Evolutionary conservation across 2,113 vertebrate species (phyloP).

Genomic region (Megaceryle torquata): DNA sequence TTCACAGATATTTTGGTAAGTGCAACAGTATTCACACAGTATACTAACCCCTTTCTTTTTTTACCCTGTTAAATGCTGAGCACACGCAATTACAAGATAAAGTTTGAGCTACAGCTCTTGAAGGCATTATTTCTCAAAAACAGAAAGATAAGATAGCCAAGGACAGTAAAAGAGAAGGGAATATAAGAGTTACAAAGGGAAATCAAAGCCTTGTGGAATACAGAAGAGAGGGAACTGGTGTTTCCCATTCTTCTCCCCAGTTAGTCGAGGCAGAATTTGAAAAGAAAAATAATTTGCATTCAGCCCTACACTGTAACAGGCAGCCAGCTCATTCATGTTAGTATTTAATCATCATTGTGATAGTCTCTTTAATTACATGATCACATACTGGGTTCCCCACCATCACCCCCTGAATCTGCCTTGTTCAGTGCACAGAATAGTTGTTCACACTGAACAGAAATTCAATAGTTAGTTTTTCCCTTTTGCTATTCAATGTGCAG

Average conservation of each 20-base stretch:
- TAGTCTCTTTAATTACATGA: constrained; percentile 26
- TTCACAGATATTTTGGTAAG: neutral
- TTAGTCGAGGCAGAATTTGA: neutral
- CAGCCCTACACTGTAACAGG: neutral
- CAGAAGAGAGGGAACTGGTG: neutral
- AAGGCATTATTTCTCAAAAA: constrained; percentile 11
- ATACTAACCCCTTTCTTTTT: neutral
- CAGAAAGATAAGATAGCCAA: constrained; percentile 26
- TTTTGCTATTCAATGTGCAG: neutral
- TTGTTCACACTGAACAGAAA: neutral
- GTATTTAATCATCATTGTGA: neutral
- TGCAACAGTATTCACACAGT: neutral
- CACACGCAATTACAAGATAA: constrained; percentile 17
- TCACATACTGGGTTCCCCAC: neutral
- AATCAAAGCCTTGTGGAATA: constrained; percentile 13
- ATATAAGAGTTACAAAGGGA: neutral
- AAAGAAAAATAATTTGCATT: constrained; percentile 21
- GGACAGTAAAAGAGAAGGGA: neutral
- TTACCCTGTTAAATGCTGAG: neutral
- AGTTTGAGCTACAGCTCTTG: constrained; percentile 18
- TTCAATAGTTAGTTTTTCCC: neutral
- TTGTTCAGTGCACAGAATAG: neutral
- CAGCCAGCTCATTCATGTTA: neutral
- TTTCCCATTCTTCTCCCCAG: neutral
- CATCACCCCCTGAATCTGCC: neutral